Evolutionary conservation across 2,888 invertebrate genomes (phyloP).

Genomic region (Dexiosoma caninum): DNA sequence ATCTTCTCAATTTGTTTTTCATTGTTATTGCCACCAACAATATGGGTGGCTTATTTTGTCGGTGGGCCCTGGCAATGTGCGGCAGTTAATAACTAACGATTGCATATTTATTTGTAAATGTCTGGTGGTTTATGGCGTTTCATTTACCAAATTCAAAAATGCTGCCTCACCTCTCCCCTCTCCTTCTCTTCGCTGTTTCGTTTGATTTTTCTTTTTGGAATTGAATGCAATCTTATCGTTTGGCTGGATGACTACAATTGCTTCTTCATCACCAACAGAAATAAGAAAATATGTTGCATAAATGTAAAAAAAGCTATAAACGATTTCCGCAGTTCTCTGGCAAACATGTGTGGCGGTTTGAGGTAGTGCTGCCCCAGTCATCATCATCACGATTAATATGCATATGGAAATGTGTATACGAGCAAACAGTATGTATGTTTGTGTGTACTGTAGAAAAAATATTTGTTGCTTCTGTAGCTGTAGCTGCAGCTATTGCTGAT

Average conservation of each 20-base stretch:
- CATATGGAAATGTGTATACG: neutral
- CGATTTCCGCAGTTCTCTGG: constrained; percentile 57
- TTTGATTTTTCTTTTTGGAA: constrained; percentile 2
- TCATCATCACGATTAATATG: constrained; percentile 21
- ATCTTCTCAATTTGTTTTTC: too few species aligned
- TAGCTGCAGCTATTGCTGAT: constrained; percentile 35
- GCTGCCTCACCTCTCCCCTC: too few species aligned
- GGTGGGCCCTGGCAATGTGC: constrained; percentile 31
- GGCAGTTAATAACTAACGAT: constrained; percentile 34
- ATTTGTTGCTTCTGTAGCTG: constrained; percentile 41
- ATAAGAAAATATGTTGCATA: constrained; percentile 12
- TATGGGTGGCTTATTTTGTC: constrained; percentile 39
- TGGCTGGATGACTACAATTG: constrained; percentile 38
- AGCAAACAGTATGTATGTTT: neutral
- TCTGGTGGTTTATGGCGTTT: constrained; percentile 24
- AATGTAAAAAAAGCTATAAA: constrained; percentile 48
- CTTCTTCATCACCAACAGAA: constrained; percentile 44
- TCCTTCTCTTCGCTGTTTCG: too few species aligned
- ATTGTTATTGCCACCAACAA: constrained; percentile 9
- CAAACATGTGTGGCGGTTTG: constrained; percentile 32
- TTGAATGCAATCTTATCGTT: constrained; percentile 40
- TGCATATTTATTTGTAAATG: constrained; percentile 32
- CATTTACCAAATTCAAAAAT: constrained; percentile 9
- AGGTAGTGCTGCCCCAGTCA: constrained; percentile 41
- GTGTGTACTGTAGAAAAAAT: constrained; percentile 2